A percentile compares a stretch with the other conserved stretches of the same genome.
These are phyloP conservation scores for Passer montanus DNA, from an alignment of 2,113 vertebrate species.

Conservation along the genomic window DNA sequence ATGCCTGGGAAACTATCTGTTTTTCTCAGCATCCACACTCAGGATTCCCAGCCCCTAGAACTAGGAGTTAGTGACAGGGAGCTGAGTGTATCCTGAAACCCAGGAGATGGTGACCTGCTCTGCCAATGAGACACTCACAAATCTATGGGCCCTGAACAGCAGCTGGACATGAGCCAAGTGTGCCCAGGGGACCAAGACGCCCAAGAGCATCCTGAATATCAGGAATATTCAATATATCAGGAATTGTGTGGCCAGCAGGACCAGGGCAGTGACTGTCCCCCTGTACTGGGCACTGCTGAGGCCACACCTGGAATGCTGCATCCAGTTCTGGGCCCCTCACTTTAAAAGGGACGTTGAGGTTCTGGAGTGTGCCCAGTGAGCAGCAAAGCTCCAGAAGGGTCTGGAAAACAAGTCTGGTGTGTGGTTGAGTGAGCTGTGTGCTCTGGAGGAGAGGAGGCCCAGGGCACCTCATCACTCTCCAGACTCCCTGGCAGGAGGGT, in stretches of 20 bases:
- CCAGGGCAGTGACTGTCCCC: neutral
- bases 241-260: neutral
- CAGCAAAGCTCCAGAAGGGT: neutral
- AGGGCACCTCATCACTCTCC: neutral
- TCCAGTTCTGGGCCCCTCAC: neutral
- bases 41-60: neutral
- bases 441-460: neutral
- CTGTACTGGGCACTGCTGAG: neutral
- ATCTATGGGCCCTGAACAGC: neutral
- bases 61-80: neutral
- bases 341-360: neutral
- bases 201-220: neutral
- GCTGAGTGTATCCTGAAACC: fast-evolving
- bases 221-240: neutral
- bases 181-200: neutral
- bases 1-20: neutral
- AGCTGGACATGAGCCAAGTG: neutral
- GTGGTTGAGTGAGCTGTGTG: neutral
- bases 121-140: neutral
- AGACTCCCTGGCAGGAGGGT: neutral
- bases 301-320: neutral
- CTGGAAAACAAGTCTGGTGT: neutral
- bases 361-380: neutral
- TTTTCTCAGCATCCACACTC: neutral
- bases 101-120: neutral